phyloP scores from a whole-genome alignment of 2,113 vertebrate species.

The Siphamia tubifer region DNA sequence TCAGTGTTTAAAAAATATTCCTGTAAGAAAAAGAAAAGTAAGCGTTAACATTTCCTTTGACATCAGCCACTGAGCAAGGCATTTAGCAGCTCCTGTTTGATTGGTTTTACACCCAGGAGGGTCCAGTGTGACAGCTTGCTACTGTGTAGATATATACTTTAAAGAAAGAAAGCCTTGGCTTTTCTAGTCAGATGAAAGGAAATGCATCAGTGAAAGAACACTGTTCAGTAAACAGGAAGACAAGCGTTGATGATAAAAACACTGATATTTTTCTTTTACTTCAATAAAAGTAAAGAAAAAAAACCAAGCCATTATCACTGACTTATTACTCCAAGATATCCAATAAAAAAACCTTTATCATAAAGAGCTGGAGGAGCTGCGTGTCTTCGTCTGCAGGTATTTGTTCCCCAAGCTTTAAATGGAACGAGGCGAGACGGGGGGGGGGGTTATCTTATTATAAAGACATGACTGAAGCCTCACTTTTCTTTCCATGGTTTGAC shows the following conservation, averaged over 20 bases:
- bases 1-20: neutral
- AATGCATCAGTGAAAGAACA: neutral
- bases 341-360: slow-evolving; percentile 43
- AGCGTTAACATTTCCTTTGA: neutral
- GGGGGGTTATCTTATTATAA: slow-evolving; percentile 26
- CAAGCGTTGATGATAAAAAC: slow-evolving; percentile 40
- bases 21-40: neutral
- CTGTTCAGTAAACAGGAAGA: slow-evolving; percentile 38
- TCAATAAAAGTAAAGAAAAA: slow-evolving; percentile 51
- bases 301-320: slow-evolving; percentile 34
- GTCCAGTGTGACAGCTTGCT: slow-evolving; percentile 8
- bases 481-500: slow-evolving; percentile 34
- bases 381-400: slow-evolving; percentile 5
- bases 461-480: slow-evolving; percentile 11
- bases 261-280: slow-evolving; percentile 11
- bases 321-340: slow-evolving; percentile 53
- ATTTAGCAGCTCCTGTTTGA: slow-evolving; percentile 8
- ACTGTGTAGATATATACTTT: slow-evolving; percentile 5
- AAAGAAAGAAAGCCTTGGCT: slow-evolving; percentile 6
- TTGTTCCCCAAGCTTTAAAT: slow-evolving; percentile 50
- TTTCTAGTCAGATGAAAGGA: slow-evolving; percentile 19
- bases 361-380: slow-evolving; percentile 4
- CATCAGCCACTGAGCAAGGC: slow-evolving; percentile 25
- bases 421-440: slow-evolving; percentile 19
- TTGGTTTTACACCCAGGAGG: neutral